A percentile compares a stretch with the other conserved stretches of the same genome.
phyloP scores from a whole-genome alignment of 1,140 invertebrate species.

The Apolygus lucorum region DNA sequence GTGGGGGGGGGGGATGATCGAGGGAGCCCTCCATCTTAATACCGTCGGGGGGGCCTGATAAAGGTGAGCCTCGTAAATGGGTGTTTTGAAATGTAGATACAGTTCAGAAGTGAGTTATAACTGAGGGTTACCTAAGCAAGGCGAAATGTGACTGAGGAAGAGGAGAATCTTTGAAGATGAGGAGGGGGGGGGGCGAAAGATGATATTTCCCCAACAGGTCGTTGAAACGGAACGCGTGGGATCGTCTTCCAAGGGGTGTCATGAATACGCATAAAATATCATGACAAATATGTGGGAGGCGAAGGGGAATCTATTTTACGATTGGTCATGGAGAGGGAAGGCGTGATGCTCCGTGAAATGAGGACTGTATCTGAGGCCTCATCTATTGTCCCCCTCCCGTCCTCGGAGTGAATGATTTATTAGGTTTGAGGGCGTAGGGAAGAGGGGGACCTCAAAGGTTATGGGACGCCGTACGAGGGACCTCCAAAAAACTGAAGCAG shows the following conservation, averaged over 20 bases:
- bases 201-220: constrained; percentile 1
- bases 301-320: constrained; percentile 7
- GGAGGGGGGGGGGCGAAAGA: too few relatives aligned
- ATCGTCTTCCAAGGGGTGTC: background rate
- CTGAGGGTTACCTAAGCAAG: too few relatives aligned
- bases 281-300: constrained; percentile 9
- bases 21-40: too few relatives aligned
- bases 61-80: too few relatives aligned
- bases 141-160: too few relatives aligned
- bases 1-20: too few relatives aligned
- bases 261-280: constrained; percentile 15
- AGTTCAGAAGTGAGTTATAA: too few relatives aligned
- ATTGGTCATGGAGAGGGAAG: background rate
- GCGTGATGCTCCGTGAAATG: constrained; percentile 10
- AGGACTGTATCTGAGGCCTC: constrained; percentile 11
- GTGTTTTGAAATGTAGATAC: too few relatives aligned
- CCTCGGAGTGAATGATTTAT: constrained; percentile 7
- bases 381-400: background rate
- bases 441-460: background rate
- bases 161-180: too few relatives aligned
- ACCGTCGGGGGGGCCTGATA: too few relatives aligned
- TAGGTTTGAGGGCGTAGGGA: background rate
- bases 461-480: background rate
- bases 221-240: background rate
- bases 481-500: constrained; percentile 6